phyloP scores from a whole-genome alignment of 2,888 invertebrate species.

The Mythimna loreyi region DNA sequence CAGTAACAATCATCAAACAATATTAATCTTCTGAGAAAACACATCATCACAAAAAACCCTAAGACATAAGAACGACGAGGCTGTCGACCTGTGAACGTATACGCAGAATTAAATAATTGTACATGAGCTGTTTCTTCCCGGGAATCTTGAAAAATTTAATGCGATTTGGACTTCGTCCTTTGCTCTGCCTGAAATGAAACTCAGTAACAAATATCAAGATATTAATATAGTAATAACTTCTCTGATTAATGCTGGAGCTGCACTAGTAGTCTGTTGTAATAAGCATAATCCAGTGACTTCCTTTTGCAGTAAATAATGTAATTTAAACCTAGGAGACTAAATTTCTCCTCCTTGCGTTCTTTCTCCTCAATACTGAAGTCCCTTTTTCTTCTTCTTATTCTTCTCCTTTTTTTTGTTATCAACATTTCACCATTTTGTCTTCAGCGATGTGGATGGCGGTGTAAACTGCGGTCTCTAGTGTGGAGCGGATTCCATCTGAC shows the following conservation, averaged over 20 bases:
- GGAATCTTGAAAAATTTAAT: conserved; percentile 68
- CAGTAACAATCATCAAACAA: conserved; percentile 23
- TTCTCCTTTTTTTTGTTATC: too few relatives aligned
- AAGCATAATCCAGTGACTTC: not conserved
- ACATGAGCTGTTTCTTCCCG: conserved; percentile 72
- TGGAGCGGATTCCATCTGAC: too few relatives aligned
- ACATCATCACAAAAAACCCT: conserved; percentile 32
- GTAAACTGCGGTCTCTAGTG: too few relatives aligned
- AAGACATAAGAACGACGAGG: conserved; percentile 30
- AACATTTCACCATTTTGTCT: too few relatives aligned
- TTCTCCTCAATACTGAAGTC: too few relatives aligned
- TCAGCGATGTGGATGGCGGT: too few relatives aligned
- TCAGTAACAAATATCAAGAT: not conserved
- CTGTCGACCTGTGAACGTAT: conserved; percentile 61
- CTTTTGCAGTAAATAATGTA: not conserved
- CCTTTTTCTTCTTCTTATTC: too few relatives aligned
- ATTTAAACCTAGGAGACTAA: not conserved
- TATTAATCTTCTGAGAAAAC: conserved; percentile 46
- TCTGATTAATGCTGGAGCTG: not conserved
- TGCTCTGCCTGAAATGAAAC: conserved; percentile 6
- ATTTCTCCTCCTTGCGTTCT: not conserved
- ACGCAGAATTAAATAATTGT: conserved; percentile 75
- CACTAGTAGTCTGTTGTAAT: not conserved
- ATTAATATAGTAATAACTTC: not conserved
- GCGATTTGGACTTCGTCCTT: conserved; percentile 5